Evolutionary conservation across 2,797 vertebrate genomes (phyloP).

Genomic region (Emys orbicularis): DNA sequence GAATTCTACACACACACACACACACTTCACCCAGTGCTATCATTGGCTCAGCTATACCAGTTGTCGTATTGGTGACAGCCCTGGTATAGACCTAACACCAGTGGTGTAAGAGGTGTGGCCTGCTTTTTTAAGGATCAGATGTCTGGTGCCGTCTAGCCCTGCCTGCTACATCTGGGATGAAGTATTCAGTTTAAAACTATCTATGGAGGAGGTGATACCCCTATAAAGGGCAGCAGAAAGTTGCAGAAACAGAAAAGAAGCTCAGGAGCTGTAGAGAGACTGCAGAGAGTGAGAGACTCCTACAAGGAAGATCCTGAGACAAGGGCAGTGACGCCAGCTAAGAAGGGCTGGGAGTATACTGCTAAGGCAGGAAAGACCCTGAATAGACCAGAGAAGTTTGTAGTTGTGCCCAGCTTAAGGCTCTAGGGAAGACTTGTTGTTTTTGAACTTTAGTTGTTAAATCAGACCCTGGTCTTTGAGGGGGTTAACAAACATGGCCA

Average conservation of each 20-base stretch:
- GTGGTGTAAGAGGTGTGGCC: background rate
- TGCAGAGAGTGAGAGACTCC: background rate
- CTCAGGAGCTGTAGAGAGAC: background rate
- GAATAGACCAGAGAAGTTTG: background rate
- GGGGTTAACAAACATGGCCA: too few relatives aligned
- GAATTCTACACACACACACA: background rate
- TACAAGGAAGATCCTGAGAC: background rate
- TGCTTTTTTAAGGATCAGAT: too few relatives aligned
- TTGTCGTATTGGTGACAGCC: too few relatives aligned
- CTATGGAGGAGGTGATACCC: too few relatives aligned
- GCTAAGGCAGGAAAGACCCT: background rate
- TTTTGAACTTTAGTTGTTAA: too few relatives aligned
- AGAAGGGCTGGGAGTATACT: background rate
- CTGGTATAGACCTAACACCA: background rate
- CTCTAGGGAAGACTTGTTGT: too few relatives aligned
- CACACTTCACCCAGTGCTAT: background rate
- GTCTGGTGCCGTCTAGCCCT: too few relatives aligned
- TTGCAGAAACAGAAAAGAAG: background rate
- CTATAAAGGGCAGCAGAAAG: background rate
- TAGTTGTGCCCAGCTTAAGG: background rate
- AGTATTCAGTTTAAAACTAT: too few relatives aligned
- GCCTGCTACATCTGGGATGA: too few relatives aligned
- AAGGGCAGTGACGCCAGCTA: background rate
- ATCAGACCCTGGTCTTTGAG: background rate
- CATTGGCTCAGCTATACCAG: background rate